Base-by-base conservation (phyloP, 2,888 invertebrate species). In the Ectropis crepuscularia region DNA sequence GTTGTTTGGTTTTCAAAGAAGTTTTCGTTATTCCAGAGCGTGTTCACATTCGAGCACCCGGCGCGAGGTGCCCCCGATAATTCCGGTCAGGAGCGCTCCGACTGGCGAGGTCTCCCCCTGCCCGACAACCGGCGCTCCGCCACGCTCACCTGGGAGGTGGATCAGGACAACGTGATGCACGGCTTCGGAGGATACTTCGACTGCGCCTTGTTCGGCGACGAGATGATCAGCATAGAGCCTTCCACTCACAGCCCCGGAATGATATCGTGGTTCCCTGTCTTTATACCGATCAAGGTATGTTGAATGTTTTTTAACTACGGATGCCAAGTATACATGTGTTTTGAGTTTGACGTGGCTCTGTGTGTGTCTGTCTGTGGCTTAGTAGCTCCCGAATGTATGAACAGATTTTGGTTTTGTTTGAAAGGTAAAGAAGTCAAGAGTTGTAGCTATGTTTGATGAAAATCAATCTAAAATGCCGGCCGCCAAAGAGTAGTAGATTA, bases 191-290 rank as follows among this genome's bases (percentile, higher is more conserved):
- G 99, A 6, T 99, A 98, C 86, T 99, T 99, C 89, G 97, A 98
- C 80, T 95, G 98, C 46, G 91, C 95, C 28, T 93, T 99, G 11
- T 99, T 97, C 87, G 96, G 96, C 68, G 95, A 97, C 77, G 95
- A 98, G 61, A 95, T 90, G 75, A 92, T 99, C 53, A 99, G 99
- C 85, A 99, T 98, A 78, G 95, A 97, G 76, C 99, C 99, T 0
- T 94, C 95, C 50, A 97, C 97, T 0, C 97, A 98, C 83, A 98
- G 98, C 16, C 94, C 94, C 0, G 97, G 97, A 74, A 98, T 99
- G 98, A 97, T 98, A 79, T 98, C 98, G 68, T 99, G 99, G 99
- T 99, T 99, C 86, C 99, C 99, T 6, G 97, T 99, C 70, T 97
- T 97, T 76, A 98, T 99, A 82, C 99, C 99, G 7, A 94, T 98